Percentiles rank a stretch among this genome's conserved stretches.
These are phyloP conservation scores for Petrolisthes manimaculis DNA, from an alignment of 2,888 invertebrate genomes.

Conservation along the genomic window DNA sequence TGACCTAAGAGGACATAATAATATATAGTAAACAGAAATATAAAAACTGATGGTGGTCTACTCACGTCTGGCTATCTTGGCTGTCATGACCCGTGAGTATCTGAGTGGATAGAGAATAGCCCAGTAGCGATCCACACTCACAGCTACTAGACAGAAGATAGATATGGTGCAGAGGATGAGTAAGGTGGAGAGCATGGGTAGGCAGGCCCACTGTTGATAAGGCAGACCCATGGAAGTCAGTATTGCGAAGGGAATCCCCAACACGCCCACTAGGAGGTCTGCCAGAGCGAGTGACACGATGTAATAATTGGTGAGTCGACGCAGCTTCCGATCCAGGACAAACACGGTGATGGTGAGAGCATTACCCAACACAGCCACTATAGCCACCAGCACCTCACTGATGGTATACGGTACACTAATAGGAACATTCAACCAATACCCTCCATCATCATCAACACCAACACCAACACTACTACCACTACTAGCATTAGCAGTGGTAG, in stretches of 20 bases:
- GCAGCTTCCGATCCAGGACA: constrained; percentile 80
- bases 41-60: constrained; percentile 67
- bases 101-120: constrained; percentile 92
- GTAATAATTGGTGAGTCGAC: constrained; percentile 90
- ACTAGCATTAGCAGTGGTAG: background rate
- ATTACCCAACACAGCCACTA: constrained; percentile 86
- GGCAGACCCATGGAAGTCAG: constrained; percentile 83
- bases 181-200: constrained; percentile 87
- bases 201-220: constrained; percentile 83
- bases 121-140: constrained; percentile 93
- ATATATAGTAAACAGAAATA: too few relatives aligned
- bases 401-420: constrained; percentile 76
- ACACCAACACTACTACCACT: background rate
- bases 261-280: constrained; percentile 86
- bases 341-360: constrained; percentile 89
- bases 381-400: constrained; percentile 85
- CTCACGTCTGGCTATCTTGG: constrained; percentile 89
- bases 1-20: background rate
- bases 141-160: constrained; percentile 91
- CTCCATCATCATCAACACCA: background rate
- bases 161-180: constrained; percentile 92
- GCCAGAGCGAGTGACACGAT: constrained; percentile 90
- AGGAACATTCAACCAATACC: background rate
- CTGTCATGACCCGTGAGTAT: constrained; percentile 88
- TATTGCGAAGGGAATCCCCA: constrained; percentile 87